These are phyloP conservation scores for Epizoanthus stellaris DNA, from an alignment of 92 coral and sea anemone genomes.

Conservation along the genomic window DNA sequence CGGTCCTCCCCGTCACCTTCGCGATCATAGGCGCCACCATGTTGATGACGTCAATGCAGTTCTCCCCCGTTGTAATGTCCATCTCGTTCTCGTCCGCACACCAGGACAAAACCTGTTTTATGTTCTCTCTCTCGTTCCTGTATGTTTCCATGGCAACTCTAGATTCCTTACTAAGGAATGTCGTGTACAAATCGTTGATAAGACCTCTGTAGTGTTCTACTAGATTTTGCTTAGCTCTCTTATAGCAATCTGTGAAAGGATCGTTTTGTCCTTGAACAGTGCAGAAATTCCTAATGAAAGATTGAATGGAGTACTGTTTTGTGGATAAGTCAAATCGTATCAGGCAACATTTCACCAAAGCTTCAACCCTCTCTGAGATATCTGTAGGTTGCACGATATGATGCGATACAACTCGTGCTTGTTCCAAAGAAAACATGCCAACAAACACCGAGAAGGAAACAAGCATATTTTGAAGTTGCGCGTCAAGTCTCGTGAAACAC, in stretches of 20 bases:
- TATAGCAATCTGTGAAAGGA: not conserved
- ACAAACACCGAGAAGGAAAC: conserved; percentile 60
- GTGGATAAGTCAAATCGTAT: not conserved
- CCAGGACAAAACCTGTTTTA: conserved; percentile 61
- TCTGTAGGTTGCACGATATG: conserved; percentile 2
- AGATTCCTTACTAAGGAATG: conserved; percentile 51
- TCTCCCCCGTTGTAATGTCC: not conserved
- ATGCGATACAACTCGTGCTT: conserved; percentile 19
- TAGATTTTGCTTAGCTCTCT: conserved; percentile 44
- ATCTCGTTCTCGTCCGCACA: conserved; percentile 40
- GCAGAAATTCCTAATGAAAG: conserved; percentile 56
- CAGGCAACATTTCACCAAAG: conserved; percentile 48
- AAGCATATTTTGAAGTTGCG: conserved; percentile 38
- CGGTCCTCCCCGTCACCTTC: conserved; percentile 54
- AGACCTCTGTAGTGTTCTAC: conserved; percentile 27
- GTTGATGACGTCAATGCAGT: conserved; percentile 48
- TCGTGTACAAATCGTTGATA: conserved; percentile 22
- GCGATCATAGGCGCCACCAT: conserved; percentile 51
- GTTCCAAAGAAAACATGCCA: conserved; percentile 43
- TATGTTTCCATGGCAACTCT: conserved; percentile 47
- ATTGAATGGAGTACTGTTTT: conserved; percentile 40
- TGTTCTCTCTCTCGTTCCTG: conserved; percentile 59
- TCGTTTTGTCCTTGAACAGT: conserved; percentile 7
- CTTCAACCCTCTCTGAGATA: conserved; percentile 4
- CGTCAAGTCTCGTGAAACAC: conserved; percentile 36